Conservation (phyloP, 2,113 vertebrate genomes). For the Aptenodytes patagonicus region DNA sequence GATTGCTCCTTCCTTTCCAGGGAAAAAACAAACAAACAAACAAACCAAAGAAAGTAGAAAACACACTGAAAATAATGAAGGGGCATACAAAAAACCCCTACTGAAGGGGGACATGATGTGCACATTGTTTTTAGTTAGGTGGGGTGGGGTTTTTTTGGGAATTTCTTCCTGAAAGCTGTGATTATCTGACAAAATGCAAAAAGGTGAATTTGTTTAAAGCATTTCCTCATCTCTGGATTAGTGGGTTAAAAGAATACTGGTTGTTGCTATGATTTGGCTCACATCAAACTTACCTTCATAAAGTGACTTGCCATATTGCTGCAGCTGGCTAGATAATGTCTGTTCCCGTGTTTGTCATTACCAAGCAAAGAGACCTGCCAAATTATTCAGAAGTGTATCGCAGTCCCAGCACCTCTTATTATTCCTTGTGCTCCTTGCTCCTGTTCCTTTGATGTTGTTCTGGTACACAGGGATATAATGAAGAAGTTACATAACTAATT, state of each 20-base stretch:
- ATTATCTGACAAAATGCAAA: background rate
- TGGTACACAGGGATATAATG: background rate
- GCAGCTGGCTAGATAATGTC: conserved; percentile 38
- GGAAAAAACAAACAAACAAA: background rate
- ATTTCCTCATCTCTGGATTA: background rate
- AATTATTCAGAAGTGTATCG: conserved; percentile 44
- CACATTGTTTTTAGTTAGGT: background rate
- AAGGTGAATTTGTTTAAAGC: background rate
- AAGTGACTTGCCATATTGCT: background rate
- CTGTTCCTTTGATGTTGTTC: background rate
- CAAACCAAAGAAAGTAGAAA: background rate
- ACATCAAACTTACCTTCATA: background rate
- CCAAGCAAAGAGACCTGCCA: background rate
- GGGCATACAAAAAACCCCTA: background rate
- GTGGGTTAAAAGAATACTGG: background rate
- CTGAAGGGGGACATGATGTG: background rate
- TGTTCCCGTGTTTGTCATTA: conserved; percentile 20
- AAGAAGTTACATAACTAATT: conserved; percentile 55
- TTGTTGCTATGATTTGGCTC: background rate
- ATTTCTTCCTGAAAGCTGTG: background rate
- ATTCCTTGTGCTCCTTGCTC: background rate
- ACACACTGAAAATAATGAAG: background rate
- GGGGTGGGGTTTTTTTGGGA: rapidly evolving
- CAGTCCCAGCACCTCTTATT: conserved; percentile 34
- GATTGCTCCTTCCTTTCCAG: background rate